A percentile compares a stretch with the other conserved stretches of the same genome.
Evolutionary conservation across 2,888 invertebrate genomes (phyloP).

Genomic region (Macrophya alboannulata): DNA sequence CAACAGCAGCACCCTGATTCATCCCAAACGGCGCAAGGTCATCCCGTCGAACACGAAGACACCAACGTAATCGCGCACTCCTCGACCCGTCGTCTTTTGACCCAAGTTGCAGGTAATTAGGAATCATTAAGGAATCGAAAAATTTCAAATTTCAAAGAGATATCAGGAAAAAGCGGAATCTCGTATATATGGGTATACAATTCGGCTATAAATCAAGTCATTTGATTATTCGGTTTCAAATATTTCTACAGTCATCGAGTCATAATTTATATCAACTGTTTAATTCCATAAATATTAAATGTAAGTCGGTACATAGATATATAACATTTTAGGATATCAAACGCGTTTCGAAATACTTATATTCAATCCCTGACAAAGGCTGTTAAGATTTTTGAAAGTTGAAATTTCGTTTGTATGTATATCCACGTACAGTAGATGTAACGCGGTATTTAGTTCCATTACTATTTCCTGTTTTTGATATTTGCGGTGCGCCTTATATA

Average conservation of each 20-base stretch:
- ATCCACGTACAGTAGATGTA: background rate
- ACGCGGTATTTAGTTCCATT: constrained; percentile 10
- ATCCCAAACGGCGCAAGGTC: constrained; percentile 65
- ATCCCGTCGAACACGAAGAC: constrained; percentile 65
- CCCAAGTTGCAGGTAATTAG: constrained; percentile 71
- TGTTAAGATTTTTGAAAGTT: constrained; percentile 18
- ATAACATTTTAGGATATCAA: background rate
- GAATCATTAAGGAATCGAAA: background rate
- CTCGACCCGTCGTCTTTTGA: constrained; percentile 68
- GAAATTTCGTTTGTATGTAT: background rate
- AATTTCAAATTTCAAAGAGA: background rate
- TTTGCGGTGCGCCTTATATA: background rate
- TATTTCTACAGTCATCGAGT: background rate
- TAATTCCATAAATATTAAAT: background rate
- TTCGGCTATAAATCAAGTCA: background rate
- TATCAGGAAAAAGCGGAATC: background rate
- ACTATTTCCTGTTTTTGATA: constrained; percentile 24
- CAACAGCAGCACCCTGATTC: constrained; percentile 70
- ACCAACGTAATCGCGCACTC: constrained; percentile 66
- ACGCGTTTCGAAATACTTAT: background rate
- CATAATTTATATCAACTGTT: background rate
- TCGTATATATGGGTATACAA: no score
- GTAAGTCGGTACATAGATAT: background rate
- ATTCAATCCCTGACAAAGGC: background rate
- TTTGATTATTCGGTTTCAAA: background rate